These are phyloP conservation scores for Cosmia pyralina DNA, from an alignment of 2,888 invertebrate genomes.

Conservation along the genomic window DNA sequence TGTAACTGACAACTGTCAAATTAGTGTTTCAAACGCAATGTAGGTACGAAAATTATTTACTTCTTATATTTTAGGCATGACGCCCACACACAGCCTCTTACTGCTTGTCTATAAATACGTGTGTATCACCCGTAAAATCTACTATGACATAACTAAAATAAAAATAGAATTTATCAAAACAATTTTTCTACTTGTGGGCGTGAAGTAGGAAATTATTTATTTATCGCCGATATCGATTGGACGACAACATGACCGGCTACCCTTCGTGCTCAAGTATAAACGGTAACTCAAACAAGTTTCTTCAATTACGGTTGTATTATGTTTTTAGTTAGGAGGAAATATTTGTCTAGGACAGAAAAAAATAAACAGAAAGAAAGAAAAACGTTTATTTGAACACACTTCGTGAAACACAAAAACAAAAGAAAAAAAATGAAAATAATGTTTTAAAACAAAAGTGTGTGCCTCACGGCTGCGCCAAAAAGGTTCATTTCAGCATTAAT, in stretches of 20 bases:
- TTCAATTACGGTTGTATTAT: not conserved
- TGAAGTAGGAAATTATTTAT: constrained; percentile 46
- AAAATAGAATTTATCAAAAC: constrained; percentile 18
- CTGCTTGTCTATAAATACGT: constrained; percentile 1
- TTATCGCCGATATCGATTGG: constrained; percentile 47
- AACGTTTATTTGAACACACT: too few relatives aligned
- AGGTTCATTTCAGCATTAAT: too few relatives aligned
- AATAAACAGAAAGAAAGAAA: too few relatives aligned
- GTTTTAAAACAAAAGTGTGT: too few relatives aligned
- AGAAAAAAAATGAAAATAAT: too few relatives aligned
- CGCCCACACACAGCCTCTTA: not conserved
- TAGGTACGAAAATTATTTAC: not conserved
- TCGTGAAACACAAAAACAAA: too few relatives aligned
- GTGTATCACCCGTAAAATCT: too few relatives aligned
- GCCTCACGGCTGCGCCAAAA: too few relatives aligned
- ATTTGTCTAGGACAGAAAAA: too few relatives aligned
- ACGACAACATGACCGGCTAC: constrained; percentile 12
- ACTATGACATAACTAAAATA: not conserved
- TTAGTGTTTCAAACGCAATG: not conserved
- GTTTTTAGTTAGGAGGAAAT: not conserved
- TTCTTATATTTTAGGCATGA: not conserved
- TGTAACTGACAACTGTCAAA: not conserved
- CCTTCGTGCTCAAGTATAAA: constrained; percentile 5
- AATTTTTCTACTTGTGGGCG: constrained; percentile 1
- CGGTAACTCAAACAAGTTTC: constrained; percentile 10